Conservation (phyloP, 2,797 vertebrate genomes). For the Ctenochaetus hawaiiensis region DNA sequence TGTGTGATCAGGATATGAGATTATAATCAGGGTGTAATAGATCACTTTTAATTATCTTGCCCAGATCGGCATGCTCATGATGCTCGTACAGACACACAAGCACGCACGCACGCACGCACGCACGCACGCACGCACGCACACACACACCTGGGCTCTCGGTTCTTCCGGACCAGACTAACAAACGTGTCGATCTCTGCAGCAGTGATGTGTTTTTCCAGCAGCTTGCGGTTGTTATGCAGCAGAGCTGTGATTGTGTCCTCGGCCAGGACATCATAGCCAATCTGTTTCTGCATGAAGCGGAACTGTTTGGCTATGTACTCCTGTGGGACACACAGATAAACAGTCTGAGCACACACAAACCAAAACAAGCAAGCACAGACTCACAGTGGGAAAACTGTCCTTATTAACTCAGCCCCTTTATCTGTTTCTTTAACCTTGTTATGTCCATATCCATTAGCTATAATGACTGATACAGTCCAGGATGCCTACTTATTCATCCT, state of each 20-base stretch:
- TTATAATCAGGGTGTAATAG: conserved; percentile 1
- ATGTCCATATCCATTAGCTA: conserved; percentile 9
- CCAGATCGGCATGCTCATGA: background rate
- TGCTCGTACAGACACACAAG: conserved; percentile 25
- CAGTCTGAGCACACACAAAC: conserved; percentile 16
- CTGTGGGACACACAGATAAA: conserved; percentile 77
- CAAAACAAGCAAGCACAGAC: background rate
- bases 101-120: background rate
- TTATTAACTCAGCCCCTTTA: background rate
- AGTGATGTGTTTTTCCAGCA: conserved; percentile 98
- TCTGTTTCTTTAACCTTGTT: conserved; percentile 19
- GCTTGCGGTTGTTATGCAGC: conserved; percentile 97
- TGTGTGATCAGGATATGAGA: background rate
- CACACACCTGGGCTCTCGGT: conserved; percentile 89
- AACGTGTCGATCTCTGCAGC: conserved; percentile 99
- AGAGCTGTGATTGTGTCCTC: conserved; percentile 98
- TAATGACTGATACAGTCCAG: conserved; percentile 6
- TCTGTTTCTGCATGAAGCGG: conserved; percentile 99
- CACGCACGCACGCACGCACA: conserved; percentile 11
- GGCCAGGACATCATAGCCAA: conserved; percentile 97
- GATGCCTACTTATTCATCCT: background rate
- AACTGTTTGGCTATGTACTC: conserved; percentile 99
- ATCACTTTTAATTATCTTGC: background rate
- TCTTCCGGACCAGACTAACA: conserved; percentile 97
- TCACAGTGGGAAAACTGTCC: background rate